Base-by-base conservation (phyloP, 2,113 vertebrate genomes). In the Propithecus coquereli region DNA sequence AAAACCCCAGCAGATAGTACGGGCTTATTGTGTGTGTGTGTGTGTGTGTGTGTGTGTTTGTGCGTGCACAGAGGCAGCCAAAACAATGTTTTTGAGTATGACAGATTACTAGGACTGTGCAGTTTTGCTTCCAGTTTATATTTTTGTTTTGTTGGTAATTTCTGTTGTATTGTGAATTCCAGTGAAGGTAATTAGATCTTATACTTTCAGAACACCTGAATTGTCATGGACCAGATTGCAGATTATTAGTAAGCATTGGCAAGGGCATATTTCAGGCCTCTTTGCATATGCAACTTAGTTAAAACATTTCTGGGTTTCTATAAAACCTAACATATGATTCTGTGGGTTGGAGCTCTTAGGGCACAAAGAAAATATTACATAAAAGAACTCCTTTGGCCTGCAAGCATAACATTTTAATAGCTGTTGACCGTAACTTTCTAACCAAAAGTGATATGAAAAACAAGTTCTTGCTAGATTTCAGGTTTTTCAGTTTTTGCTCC, bases 401-500 rank as follows among this genome's bases (percentile, higher is more conserved):
- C n/a, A 87, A 68, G 57, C 11, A 7, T 76, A 25, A 70, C 25
- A 79, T 94, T 93, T 97, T 87, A 96, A 91, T 89, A 85, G 11
- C 45, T 77, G 9, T n/a, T 91, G 14, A 88, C 61, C 11, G 11
- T 18, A 37, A 68, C 22, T 87, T 96, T n/a, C 92, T 96, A 96
- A 87, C 37, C 81, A 18, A 77, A 90, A 94, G 57, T 43, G 12
- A 17, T 68, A 18, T 13, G 50, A 93, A 68, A 93, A 90, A 10
- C 45, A 40, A 81, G 30, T 82, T 88, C 86, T 87, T 88, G 74
- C 45, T 88, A 87, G 84, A 40, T 47, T 97, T 57, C 43, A 66
- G 94, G 68, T 89, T 94, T 95, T 82, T 83, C 94, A 91, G 77
- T 95, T 90, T 96, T 50, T 96, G 43, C 74, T 95, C 50, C 74